Percentiles rank a stretch among this genome's conserved stretches.
Conservation (phyloP, 2,888 invertebrate genomes). For the Amblyjoppa proteus region DNA sequence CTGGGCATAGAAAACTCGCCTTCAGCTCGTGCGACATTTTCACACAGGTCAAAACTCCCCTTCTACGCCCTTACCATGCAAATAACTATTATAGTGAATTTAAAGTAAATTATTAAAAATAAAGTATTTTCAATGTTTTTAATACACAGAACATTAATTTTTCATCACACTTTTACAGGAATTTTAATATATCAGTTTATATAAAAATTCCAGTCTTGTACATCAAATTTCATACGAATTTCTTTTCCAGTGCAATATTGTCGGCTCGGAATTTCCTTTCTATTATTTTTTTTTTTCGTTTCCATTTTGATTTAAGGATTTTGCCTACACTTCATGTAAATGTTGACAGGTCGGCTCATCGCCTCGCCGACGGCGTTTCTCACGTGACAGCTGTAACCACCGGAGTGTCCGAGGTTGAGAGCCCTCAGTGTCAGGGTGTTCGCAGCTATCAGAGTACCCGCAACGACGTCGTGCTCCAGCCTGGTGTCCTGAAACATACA, state of each 20-base stretch:
- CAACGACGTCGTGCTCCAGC: slow-evolving; percentile 89
- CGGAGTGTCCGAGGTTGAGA: slow-evolving; percentile 90
- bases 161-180: too few relatives aligned
- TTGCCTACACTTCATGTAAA: slow-evolving; percentile 93
- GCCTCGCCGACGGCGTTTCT: slow-evolving; percentile 93
- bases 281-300: background rate
- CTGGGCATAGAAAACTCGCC: too few relatives aligned
- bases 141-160: too few relatives aligned
- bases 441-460: slow-evolving; percentile 89
- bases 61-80: too few relatives aligned
- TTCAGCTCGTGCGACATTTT: too few relatives aligned
- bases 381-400: slow-evolving; percentile 93
- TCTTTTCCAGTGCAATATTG: background rate
- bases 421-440: slow-evolving; percentile 89
- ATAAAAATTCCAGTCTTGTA: too few relatives aligned
- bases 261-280: background rate
- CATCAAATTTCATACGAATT: too few relatives aligned
- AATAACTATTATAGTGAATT: too few relatives aligned
- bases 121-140: too few relatives aligned
- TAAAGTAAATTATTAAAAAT: too few relatives aligned
- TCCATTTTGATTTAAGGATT: background rate
- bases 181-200: too few relatives aligned
- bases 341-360: slow-evolving; percentile 90
- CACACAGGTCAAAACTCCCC: too few relatives aligned
- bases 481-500: slow-evolving; percentile 87